phyloP scores from a whole-genome alignment of 2,888 invertebrate species.

The Pristionchus mayeri region DNA sequence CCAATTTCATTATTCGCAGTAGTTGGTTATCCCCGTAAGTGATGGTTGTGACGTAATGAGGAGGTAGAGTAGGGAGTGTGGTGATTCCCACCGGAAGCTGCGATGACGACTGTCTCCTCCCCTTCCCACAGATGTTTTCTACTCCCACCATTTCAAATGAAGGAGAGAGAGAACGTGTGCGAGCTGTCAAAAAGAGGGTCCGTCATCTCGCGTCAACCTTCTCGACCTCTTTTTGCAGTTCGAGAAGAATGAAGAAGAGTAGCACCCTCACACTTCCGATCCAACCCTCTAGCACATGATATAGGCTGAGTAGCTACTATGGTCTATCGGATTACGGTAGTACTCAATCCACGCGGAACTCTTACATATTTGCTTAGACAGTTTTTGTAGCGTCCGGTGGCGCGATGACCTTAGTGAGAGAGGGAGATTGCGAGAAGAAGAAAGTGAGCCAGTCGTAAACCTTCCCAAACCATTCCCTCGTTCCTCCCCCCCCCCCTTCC shows the following conservation, averaged over 20 bases:
- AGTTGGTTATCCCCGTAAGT: too few species aligned
- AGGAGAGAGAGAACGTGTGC: too few species aligned
- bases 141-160: too few species aligned
- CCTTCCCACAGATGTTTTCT: too few species aligned
- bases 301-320: too few species aligned
- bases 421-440: neutral
- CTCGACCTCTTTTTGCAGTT: slow-evolving; percentile 14
- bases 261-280: slow-evolving; percentile 14
- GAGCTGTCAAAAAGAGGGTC: neutral
- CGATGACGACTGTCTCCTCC: too few species aligned
- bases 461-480: neutral
- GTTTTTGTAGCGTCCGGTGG: slow-evolving; percentile 19
- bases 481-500: neutral
- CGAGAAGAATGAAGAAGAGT: neutral
- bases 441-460: neutral
- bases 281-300: neutral
- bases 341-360: neutral
- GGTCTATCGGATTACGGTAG: neutral
- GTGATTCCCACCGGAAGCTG: too few species aligned
- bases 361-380: slow-evolving; percentile 3
- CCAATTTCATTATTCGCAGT: too few species aligned
- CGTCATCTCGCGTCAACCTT: neutral
- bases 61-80: too few species aligned
- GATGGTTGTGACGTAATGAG: too few species aligned
- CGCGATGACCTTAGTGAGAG: slow-evolving; percentile 16